These are phyloP conservation scores for Burhinus oedicnemus DNA, from an alignment of 2,113 vertebrate genomes.

Conservation along the genomic window DNA sequence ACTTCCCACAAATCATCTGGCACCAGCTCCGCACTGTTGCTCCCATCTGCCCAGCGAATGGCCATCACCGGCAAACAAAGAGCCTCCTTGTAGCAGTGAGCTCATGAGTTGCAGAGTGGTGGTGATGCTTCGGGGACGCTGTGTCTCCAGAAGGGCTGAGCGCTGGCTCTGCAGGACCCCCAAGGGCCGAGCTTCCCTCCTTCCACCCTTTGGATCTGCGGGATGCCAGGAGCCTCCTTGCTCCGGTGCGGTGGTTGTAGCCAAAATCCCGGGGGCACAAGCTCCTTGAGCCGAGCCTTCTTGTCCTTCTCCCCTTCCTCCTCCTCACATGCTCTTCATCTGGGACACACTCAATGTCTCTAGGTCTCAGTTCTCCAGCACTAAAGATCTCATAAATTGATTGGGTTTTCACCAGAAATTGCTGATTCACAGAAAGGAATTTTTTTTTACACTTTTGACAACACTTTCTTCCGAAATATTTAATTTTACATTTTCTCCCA, in stretches of 20 bases:
- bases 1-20: fast-evolving
- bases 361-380: background rate
- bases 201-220: background rate
- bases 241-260: fast-evolving
- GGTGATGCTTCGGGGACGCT: fast-evolving
- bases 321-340: background rate
- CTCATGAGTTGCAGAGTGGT: background rate
- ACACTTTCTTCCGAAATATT: background rate
- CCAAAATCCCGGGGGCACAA: background rate
- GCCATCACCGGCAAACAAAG: fast-evolving
- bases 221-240: background rate
- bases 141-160: background rate
- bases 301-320: background rate
- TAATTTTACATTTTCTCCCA: background rate
- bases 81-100: background rate
- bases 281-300: background rate
- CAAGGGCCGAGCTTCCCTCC: background rate
- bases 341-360: background rate
- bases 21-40: fast-evolving
- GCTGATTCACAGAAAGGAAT: background rate
- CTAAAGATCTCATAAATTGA: background rate
- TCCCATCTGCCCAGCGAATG: fast-evolving
- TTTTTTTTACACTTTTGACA: background rate
- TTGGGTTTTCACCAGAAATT: background rate
- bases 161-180: fast-evolving